phyloP scores from a whole-genome alignment of 2,888 invertebrate species.

The Diarsia mendica region DNA sequence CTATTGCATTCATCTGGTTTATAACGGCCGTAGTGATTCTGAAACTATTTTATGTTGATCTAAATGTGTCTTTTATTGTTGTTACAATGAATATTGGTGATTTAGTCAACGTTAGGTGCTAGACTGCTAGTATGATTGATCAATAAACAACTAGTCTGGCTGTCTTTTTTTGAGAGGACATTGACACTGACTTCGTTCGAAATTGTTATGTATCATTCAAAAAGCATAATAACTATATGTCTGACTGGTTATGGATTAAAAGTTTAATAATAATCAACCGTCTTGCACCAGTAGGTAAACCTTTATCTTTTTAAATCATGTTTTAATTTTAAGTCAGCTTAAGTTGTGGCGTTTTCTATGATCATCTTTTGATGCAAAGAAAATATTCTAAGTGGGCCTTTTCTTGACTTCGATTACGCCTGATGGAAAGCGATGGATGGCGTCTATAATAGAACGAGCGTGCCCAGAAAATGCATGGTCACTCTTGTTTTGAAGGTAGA shows the following conservation, averaged over 20 bases:
- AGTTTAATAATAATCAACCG: not conserved
- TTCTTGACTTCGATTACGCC: too few species aligned
- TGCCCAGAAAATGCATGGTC: too few species aligned
- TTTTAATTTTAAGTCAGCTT: not conserved
- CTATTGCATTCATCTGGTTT: constrained; percentile 44
- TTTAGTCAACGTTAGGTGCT: constrained; percentile 29
- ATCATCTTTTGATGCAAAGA: not conserved
- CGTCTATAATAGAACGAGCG: too few species aligned
- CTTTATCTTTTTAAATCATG: not conserved
- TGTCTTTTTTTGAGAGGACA: constrained; percentile 32
- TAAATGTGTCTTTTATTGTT: constrained; percentile 42
- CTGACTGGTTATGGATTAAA: not conserved
- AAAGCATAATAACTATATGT: not conserved
- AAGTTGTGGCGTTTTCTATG: not conserved
- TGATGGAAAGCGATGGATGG: too few species aligned
- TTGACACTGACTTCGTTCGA: not conserved
- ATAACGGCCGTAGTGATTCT: constrained; percentile 12
- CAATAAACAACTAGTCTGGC: constrained; percentile 16
- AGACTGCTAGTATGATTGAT: constrained; percentile 20
- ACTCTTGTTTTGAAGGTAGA: too few species aligned
- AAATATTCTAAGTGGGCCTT: too few species aligned
- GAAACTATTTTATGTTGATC: constrained; percentile 30
- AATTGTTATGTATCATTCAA: not conserved
- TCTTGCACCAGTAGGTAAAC: not conserved
- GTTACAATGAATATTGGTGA: constrained; percentile 31